A percentile compares a stretch with the other conserved stretches of the same genome.
These are phyloP conservation scores for Crotalus viridis DNA, from an alignment of 2,113 vertebrate genomes.

Conservation along the genomic window DNA sequence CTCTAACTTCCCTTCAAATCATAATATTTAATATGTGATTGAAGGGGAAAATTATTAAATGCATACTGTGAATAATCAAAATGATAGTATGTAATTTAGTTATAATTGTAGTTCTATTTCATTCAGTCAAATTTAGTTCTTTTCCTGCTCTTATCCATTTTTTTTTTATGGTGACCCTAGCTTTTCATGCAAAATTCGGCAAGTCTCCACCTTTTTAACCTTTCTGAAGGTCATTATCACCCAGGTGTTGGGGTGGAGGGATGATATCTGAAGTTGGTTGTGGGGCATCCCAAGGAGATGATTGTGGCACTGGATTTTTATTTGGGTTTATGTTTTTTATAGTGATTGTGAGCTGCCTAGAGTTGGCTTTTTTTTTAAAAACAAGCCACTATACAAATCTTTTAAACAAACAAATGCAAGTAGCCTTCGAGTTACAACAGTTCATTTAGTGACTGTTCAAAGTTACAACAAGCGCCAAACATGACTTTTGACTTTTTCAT, in stretches of 20 bases:
- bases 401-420: not conserved
- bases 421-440: not conserved
- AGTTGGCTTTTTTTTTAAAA: not conserved
- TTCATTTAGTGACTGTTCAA: not conserved
- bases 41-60: not conserved
- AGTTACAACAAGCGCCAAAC: not conserved
- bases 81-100: not conserved
- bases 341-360: not conserved
- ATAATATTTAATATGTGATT: not conserved
- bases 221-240: not conserved
- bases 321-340: not conserved
- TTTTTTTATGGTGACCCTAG: not conserved
- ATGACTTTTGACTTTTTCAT: not conserved
- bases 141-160: not conserved
- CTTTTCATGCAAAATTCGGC: not conserved
- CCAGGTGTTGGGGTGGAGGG: not conserved
- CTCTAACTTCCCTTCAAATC: not conserved
- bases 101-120: not conserved
- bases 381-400: not conserved
- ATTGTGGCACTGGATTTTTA: not conserved
- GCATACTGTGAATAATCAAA: not conserved
- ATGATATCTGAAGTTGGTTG: not conserved
- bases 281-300: not conserved
- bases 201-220: not conserved
- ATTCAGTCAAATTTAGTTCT: not conserved